Evolutionary conservation across 2,113 vertebrate genomes (phyloP).

Genomic region (Silurus meridionalis): DNA sequence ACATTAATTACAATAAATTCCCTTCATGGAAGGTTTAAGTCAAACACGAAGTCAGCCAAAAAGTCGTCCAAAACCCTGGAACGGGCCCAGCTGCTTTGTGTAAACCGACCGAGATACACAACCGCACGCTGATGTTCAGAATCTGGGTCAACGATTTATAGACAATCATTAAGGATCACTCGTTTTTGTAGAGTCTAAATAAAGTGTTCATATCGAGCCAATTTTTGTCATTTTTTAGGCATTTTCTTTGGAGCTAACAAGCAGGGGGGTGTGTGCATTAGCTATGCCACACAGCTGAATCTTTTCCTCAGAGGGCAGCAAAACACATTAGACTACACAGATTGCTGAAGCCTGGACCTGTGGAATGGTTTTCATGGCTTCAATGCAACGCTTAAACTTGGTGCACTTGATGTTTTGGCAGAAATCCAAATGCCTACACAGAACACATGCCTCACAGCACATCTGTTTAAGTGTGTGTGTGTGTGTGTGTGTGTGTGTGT

Average conservation of each 20-base stretch:
- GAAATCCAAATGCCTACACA: constrained; percentile 61
- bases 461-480: constrained; percentile 45
- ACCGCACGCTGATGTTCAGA: constrained; percentile 2
- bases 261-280: not conserved
- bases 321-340: not conserved
- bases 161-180: not conserved
- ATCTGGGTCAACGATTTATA: constrained; percentile 41
- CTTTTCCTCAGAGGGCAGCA: not conserved
- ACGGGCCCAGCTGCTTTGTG: constrained; percentile 27
- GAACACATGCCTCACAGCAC: constrained; percentile 69
- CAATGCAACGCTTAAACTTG: constrained; percentile 48
- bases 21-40: not conserved
- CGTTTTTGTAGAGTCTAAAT: not conserved
- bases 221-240: not conserved
- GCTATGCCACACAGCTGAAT: not conserved
- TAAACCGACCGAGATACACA: constrained; percentile 22
- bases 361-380: constrained; percentile 62
- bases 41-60: not conserved
- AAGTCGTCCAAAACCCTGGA: not conserved
- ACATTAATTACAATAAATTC: no score
- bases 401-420: constrained; percentile 40
- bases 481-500: constrained; percentile 18
- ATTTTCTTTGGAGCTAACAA: not conserved
- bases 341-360: constrained; percentile 40
- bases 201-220: constrained; percentile 16